Conservation (phyloP, 2,888 invertebrate genomes). For the Melangyna quadrimaculata region DNA sequence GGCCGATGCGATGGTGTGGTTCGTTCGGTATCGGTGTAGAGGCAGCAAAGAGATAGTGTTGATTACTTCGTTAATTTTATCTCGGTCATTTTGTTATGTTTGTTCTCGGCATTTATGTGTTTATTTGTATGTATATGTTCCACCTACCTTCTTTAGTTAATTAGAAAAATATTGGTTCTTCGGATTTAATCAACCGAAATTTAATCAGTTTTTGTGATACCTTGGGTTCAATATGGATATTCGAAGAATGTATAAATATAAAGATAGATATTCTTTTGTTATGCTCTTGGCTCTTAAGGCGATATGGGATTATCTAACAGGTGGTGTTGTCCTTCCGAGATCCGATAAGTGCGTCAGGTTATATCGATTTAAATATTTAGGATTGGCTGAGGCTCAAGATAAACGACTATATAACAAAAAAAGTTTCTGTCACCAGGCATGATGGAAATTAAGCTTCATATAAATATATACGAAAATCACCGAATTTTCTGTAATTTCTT, state of each 20-base stretch:
- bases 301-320: neutral
- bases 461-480: too few species aligned
- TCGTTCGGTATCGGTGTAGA: too few species aligned
- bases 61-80: conserved; percentile 36
- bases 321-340: neutral
- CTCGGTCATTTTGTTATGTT: conserved; percentile 14
- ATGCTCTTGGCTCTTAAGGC: neutral
- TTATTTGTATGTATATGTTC: neutral
- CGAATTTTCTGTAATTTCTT: too few species aligned
- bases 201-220: conserved; percentile 9
- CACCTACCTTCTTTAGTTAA: conserved; percentile 14
- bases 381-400: neutral
- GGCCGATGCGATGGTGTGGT: too few species aligned
- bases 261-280: neutral
- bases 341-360: neutral
- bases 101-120: neutral
- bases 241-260: neutral
- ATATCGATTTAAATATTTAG: conserved; percentile 2
- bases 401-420: neutral
- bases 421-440: neutral
- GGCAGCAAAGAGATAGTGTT: neutral
- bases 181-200: conserved; percentile 18
- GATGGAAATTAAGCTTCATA: too few species aligned
- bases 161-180: conserved; percentile 31
- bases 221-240: neutral